Conservation (phyloP, 1,140 invertebrate genomes). For the Cyclargus thomasi region DNA sequence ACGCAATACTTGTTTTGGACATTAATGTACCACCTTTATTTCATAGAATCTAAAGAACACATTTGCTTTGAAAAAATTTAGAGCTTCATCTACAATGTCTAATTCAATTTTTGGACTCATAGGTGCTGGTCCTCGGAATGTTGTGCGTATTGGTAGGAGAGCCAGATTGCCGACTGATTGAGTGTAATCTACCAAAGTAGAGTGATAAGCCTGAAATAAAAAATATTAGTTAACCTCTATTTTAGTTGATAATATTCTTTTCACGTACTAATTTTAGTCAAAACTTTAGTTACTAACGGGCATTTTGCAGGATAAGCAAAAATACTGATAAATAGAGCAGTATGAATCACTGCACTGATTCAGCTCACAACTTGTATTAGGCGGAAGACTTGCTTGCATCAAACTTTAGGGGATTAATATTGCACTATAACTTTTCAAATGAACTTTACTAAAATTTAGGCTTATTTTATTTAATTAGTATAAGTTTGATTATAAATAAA, state of each 20-base stretch:
- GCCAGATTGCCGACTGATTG: slow-evolving; percentile 94
- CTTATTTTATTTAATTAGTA: not conserved
- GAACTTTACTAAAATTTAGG: not conserved
- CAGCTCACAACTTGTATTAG: not conserved
- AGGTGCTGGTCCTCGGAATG: slow-evolving; percentile 92
- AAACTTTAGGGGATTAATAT: not conserved
- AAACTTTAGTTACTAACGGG: not conserved
- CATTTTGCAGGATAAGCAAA: not conserved
- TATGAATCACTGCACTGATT: slow-evolving; percentile 1
- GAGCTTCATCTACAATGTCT: slow-evolving; percentile 98
- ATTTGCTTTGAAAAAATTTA: slow-evolving; percentile 99
- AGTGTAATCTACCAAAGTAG: slow-evolving; percentile 85
- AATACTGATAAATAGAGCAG: not conserved
- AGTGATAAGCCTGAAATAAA: slow-evolving; percentile 91
- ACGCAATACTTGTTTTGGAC: not conserved
- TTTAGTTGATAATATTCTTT: too few species aligned
- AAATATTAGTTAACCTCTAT: not conserved
- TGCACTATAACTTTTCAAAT: not conserved
- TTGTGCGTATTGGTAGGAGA: slow-evolving; percentile 89
- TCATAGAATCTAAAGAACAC: slow-evolving; percentile 99
- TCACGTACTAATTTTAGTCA: not conserved
- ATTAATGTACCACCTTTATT: slow-evolving; percentile 84
- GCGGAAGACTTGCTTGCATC: not conserved
- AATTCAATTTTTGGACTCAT: slow-evolving; percentile 79
- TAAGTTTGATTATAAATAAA: too few species aligned